phyloP scores from a whole-genome alignment of 2,888 invertebrate genomes.

The Mesorhabditis spiculigera region DNA sequence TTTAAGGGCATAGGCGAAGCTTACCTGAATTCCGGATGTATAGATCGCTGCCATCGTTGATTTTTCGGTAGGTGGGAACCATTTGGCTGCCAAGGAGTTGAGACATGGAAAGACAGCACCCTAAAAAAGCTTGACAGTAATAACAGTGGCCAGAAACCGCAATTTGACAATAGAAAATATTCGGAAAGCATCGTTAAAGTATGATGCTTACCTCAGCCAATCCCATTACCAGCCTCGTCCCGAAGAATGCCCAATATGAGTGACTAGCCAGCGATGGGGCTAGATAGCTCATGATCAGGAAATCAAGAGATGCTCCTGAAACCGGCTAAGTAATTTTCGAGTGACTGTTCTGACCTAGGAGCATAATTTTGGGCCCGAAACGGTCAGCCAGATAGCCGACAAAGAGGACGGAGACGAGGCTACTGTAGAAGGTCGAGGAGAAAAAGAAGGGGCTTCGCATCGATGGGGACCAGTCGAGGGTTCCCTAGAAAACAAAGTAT shows the following conservation, averaged over 20 bases:
- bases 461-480: background rate
- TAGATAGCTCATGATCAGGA: background rate
- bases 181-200: too few relatives aligned
- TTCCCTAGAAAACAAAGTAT: background rate
- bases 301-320: background rate
- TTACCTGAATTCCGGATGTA: conserved; percentile 5
- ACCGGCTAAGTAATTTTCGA: background rate
- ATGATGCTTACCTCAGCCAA: background rate
- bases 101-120: background rate
- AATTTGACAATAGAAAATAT: too few relatives aligned
- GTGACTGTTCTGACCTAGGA: background rate
- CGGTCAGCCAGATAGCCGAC: conserved; percentile 4
- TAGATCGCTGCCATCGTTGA: conserved; percentile 5
- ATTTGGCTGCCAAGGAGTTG: background rate
- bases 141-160: too few relatives aligned
- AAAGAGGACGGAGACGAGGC: background rate
- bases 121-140: background rate
- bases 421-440: background rate
- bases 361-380: background rate
- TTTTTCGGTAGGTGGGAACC: background rate
- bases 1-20: background rate
- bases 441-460: background rate
- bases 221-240: background rate
- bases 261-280: background rate
- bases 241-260: background rate